These are phyloP conservation scores for Amaurobius ferox DNA, from an alignment of 2,888 invertebrate genomes.

Conservation along the genomic window DNA sequence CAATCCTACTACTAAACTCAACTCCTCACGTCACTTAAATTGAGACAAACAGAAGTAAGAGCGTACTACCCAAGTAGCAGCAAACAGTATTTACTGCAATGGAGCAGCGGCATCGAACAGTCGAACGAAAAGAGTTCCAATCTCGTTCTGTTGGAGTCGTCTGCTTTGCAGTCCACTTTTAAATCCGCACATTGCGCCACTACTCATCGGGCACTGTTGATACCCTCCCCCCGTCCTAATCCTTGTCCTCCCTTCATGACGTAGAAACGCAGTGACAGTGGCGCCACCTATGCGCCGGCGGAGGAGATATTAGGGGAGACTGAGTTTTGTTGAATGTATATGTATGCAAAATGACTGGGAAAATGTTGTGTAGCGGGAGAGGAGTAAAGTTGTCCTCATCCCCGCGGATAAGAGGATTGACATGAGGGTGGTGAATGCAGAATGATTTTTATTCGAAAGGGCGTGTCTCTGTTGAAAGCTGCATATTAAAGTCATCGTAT, in stretches of 20 bases:
- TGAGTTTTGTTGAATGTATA: not conserved
- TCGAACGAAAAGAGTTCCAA: not conserved
- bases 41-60: not conserved
- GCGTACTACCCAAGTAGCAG: slow-evolving; percentile 6
- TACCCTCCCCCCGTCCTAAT: slow-evolving; percentile 12
- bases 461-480: not conserved
- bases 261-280: not conserved
- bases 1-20: not conserved
- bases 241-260: not conserved
- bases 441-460: not conserved
- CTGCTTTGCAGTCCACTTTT: slow-evolving; percentile 59
- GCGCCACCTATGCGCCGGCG: slow-evolving; percentile 11
- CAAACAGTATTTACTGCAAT: not conserved
- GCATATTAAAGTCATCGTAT: too few species aligned
- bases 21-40: not conserved
- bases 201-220: slow-evolving; percentile 39
- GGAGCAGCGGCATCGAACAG: not conserved
- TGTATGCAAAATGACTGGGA: slow-evolving; percentile 1
- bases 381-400: not conserved
- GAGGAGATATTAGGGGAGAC: not conserved
- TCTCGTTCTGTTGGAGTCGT: slow-evolving; percentile 58
- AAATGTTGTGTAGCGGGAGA: not conserved
- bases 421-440: not conserved
- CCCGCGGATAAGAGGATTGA: not conserved
- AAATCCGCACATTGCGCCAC: slow-evolving; percentile 72